phyloP scores from a whole-genome alignment of 2,888 invertebrate genomes.

The Metalampra italica region DNA sequence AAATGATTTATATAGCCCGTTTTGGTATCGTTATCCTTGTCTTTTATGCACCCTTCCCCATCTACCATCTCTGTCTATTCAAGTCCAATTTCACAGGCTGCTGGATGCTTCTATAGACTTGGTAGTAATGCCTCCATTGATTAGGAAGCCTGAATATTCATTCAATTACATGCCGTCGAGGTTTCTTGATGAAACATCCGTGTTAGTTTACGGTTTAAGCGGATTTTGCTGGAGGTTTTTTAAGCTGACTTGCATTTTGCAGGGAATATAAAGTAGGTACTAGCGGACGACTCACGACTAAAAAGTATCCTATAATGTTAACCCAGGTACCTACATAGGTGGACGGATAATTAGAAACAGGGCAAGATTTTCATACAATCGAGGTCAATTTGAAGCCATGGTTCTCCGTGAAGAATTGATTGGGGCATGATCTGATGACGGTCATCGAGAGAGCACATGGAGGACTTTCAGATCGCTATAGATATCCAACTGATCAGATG shows the following conservation, averaged over 20 bases:
- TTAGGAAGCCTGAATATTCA: slow-evolving; percentile 77
- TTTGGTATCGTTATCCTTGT: slow-evolving; percentile 37
- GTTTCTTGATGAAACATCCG: slow-evolving; percentile 54
- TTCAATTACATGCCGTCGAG: slow-evolving; percentile 68
- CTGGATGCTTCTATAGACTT: slow-evolving; percentile 62
- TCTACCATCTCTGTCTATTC: slow-evolving; percentile 46
- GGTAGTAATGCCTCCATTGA: slow-evolving; percentile 71
- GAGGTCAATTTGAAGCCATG: no score
- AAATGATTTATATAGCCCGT: slow-evolving; percentile 74
- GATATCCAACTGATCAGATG: no score
- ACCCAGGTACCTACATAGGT: no score
- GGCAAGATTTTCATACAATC: no score
- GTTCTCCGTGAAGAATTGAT: no score
- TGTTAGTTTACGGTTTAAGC: slow-evolving; percentile 40
- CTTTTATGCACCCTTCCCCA: slow-evolving; percentile 14
- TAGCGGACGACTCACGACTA: no score
- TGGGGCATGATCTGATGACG: no score
- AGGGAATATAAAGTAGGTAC: background rate
- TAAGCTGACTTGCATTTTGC: background rate
- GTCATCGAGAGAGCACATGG: no score
- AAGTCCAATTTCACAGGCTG: slow-evolving; percentile 76
- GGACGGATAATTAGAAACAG: no score
- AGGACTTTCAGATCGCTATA: no score
- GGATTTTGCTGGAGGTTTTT: slow-evolving; percentile 16
- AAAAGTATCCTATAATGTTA: no score